A percentile compares a stretch with the other conserved stretches of the same genome.
phyloP scores from a whole-genome alignment of 2,888 invertebrate genomes.

The Synanthedon myopaeformis region DNA sequence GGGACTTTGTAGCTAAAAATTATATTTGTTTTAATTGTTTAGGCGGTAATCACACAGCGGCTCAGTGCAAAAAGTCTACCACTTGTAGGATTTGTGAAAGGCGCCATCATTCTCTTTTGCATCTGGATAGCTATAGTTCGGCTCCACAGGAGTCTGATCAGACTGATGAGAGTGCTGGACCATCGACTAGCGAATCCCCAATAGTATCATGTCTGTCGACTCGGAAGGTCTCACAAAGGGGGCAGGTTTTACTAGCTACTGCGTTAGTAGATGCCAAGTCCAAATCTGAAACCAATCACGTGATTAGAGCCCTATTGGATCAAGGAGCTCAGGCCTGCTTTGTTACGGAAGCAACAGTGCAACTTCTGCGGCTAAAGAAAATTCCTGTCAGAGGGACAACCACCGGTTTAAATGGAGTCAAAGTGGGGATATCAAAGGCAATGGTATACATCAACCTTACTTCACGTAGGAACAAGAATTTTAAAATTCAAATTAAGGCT shows the following conservation, averaged over 20 bases:
- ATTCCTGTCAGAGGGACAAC: constrained; percentile 6
- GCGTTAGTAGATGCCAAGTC: constrained; percentile 12
- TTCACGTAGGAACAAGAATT: constrained; percentile 6
- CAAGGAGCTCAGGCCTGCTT: constrained; percentile 18
- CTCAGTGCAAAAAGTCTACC: constrained; percentile 5
- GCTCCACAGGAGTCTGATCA: not conserved
- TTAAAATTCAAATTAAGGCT: constrained; percentile 7
- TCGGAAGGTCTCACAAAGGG: not conserved
- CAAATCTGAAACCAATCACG: constrained; percentile 3
- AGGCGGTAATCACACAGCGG: constrained; percentile 3
- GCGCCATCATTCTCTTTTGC: constrained; percentile 11
- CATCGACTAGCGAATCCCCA: not conserved
- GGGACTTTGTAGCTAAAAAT: constrained; percentile 2
- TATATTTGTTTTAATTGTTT: constrained; percentile 11
- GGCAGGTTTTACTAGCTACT: constrained; percentile 15
- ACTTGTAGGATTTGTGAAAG: constrained; percentile 8
- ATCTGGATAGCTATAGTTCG: not conserved
- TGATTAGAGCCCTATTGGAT: constrained; percentile 13
- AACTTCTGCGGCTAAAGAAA: constrained; percentile 10
- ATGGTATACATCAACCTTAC: constrained; percentile 8
- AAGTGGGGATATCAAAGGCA: constrained; percentile 2
- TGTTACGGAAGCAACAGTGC: constrained; percentile 15
- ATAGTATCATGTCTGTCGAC: not conserved
- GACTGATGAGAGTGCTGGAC: not conserved
- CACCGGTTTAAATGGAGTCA: constrained; percentile 8